Conservation (phyloP, 1,140 invertebrate species). For the silkworm (Bombyx mori) region ASM3026992v2 NC_085128.1:17971501-17972000, state of each 20-base stretch:
- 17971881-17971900: slow-evolving; percentile 31
- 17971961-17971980: slow-evolving; percentile 36
- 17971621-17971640: slow-evolving; percentile 7
- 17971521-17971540: too few species aligned
- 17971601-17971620: too few species aligned
- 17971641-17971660: too few species aligned
- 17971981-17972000: slow-evolving; percentile 22
- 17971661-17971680: too few species aligned
- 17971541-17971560: too few species aligned
- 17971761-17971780: slow-evolving; percentile 66
- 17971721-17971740: slow-evolving; percentile 4
- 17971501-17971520: too few species aligned
- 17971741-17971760: slow-evolving; percentile 42
- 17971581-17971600: too few species aligned
- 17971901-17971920: slow-evolving; percentile 20
- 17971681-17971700: slow-evolving; percentile 9
- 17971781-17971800: slow-evolving; percentile 45
- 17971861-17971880: slow-evolving; percentile 60
- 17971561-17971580: too few species aligned
- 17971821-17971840: slow-evolving; percentile 52
- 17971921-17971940: slow-evolving; percentile 18
- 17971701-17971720: slow-evolving; percentile 24
- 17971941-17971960: slow-evolving; percentile 37
- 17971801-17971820: slow-evolving; percentile 53
- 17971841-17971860: slow-evolving; percentile 56